These are phyloP conservation scores for Formicarius rufipectus DNA, from an alignment of 2,113 vertebrate genomes.

Conservation along the genomic window DNA sequence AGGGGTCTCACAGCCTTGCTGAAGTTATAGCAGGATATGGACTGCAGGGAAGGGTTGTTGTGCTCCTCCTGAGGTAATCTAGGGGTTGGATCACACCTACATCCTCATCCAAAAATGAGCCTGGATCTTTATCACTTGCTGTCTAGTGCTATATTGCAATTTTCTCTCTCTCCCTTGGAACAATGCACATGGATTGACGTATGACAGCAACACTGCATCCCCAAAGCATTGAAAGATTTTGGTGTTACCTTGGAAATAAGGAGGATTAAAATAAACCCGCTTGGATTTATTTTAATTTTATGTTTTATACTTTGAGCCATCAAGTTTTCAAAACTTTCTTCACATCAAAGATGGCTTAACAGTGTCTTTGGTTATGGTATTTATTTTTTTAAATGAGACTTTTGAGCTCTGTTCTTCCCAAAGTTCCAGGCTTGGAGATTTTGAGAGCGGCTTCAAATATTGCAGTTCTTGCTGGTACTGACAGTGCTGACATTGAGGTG, in stretches of 20 bases:
- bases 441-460: neutral
- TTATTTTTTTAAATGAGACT: neutral
- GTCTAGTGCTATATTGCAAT: neutral
- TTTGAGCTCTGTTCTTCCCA: neutral
- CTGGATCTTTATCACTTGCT: neutral
- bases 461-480: neutral
- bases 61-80: neutral
- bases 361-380: neutral
- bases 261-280: neutral
- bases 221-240: neutral
- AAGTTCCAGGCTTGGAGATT: neutral
- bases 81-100: neutral
- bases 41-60: neutral
- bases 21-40: neutral
- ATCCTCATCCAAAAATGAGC: neutral
- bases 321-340: neutral
- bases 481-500: neutral
- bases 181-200: neutral
- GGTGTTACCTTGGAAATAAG: neutral
- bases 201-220: accelerated
- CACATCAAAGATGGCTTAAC: neutral
- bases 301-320: neutral
- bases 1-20: neutral
- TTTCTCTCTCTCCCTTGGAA: neutral
- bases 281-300: neutral